Evolutionary conservation across 2,113 vertebrate species (phyloP), one percentile per base, ranked within the genome.

Genomic region (Oryzias melastigma): DNA sequence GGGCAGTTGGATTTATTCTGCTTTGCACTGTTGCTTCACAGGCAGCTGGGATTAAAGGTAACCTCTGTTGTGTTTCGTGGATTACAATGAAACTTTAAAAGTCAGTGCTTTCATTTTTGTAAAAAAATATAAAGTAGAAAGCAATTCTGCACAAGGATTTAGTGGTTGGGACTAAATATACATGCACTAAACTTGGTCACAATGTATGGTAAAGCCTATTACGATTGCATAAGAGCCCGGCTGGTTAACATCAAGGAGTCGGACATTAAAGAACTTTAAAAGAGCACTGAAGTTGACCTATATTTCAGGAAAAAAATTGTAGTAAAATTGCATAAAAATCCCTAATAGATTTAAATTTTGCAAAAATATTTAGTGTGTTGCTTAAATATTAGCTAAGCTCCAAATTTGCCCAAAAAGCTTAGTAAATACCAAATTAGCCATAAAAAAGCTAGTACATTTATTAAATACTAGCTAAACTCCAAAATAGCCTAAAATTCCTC

Each of bases 11-110:
- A 86, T 83, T 91, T 6, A 64, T 81, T 84, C 71, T 95, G 52
- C 72, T 94, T 62, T 57, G 93, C 46, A 83, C 89, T 61, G 65
- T 94, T 78, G 59, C 84, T 59, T 82, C 92, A 12, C 92, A 90
- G 51, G 87, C 91, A 69, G 86, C 91, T 57, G 91, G 85, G 84
- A 86, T 72, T 65, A 90, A 85, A 94, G 95, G 95, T 98, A 88
- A 94, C 91, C 83, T 64, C 42, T 0, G 7, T 47, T 77, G 65
- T 62, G 7, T 46, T 44, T 22, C 12, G 4, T 35, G 35, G 35
- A 35, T 35, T 35, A 35, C 12, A 35, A 35, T 35, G 35, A 35
- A 12, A 12, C 35, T 35, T 35, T 12, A 35, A 35, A 35, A 35
- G 10, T 35, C 35, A 35, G 35, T 35, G 29, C 29, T 35, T 29